Conservation (phyloP, 92 coral and sea anemone species). For the Porites evermanni region DNA sequence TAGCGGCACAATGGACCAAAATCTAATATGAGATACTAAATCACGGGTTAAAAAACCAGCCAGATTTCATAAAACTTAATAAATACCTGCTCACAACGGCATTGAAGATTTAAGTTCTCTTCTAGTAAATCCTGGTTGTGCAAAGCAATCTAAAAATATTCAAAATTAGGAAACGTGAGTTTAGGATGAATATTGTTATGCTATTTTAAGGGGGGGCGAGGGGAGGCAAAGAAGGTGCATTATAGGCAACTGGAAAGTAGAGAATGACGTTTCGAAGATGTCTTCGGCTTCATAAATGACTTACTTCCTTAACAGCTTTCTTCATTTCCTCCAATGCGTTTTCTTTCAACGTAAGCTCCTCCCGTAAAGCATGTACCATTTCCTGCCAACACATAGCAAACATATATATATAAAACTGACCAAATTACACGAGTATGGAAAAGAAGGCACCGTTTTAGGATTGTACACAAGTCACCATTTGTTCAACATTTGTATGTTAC, state of each 20-base stretch:
- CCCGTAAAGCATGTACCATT: constrained; percentile 79
- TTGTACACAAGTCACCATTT: too few species aligned
- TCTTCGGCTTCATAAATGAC: neutral
- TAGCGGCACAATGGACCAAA: too few species aligned
- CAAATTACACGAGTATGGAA: neutral
- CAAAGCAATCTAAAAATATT: constrained; percentile 62
- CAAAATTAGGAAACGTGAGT: neutral
- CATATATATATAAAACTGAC: neutral
- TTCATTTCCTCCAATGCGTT: constrained; percentile 66
- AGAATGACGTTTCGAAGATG: too few species aligned
- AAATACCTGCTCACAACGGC: constrained; percentile 76
- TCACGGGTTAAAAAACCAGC: too few species aligned
- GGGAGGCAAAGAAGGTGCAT: too few species aligned
- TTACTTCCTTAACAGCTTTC: constrained; percentile 76
- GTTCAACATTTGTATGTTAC: too few species aligned
- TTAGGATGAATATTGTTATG: too few species aligned
- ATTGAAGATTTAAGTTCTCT: constrained; percentile 77
- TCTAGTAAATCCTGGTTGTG: constrained; percentile 88
- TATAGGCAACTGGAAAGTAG: too few species aligned
- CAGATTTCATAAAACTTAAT: neutral
- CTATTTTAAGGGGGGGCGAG: too few species aligned
- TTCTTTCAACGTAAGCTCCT: constrained; percentile 68
- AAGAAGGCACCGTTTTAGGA: too few species aligned
- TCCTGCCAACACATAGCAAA: constrained; percentile 47
- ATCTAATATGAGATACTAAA: too few species aligned